Evolutionary conservation across 92 coral and sea anemone species (phyloP), one percentile per base, ranked within the genome.

Genomic region (Epizoanthus ramosus): DNA sequence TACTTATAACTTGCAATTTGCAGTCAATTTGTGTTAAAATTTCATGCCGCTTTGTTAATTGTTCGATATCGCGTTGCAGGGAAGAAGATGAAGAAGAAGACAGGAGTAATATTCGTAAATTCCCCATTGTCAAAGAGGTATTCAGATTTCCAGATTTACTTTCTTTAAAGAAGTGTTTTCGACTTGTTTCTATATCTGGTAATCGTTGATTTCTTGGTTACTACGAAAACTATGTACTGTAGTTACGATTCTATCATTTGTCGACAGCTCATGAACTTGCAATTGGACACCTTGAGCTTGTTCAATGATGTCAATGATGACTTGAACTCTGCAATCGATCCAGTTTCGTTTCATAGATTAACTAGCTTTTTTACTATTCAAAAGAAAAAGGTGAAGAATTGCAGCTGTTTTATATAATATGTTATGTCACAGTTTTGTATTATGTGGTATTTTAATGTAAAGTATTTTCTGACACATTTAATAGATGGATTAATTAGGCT

Each of bases 111-210:
- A 84, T 85, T 84, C 92, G 95, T 33, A 95, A 93, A 75, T 92
- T 83, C 45, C 95, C 97, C 37, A 79, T 96, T 69, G 99, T 96
- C 65, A 58, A 92, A 75, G 99, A 94, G 95, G 99, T 95, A 91
- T 68, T 61, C 81, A 60, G 18, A 59, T 35, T 76, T 59, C 41
- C 80, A 69, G 53, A 71, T 66, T 19, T 16, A 3, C 13, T 24
- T 23, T 18, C 13, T 53, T 31, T 63, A 43, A 8, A 22, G 9
- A 50, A 66, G 0, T 52, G 80, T 17, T n/a, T 63, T 33, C 22
- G 81, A 56, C 19, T 14, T 15, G 10, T 12, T 56, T 59, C 18
- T 75, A 16, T 18, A 75, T 37, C 63, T 10, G 14, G 9, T 41
- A 74, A 21, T 75, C 31, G 10, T 28, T 74, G 22, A 31, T 16